Percentiles rank a stretch among this genome's conserved stretches.
phyloP scores from a whole-genome alignment of 2,888 invertebrate species.

The Limnephilus auricula region DNA sequence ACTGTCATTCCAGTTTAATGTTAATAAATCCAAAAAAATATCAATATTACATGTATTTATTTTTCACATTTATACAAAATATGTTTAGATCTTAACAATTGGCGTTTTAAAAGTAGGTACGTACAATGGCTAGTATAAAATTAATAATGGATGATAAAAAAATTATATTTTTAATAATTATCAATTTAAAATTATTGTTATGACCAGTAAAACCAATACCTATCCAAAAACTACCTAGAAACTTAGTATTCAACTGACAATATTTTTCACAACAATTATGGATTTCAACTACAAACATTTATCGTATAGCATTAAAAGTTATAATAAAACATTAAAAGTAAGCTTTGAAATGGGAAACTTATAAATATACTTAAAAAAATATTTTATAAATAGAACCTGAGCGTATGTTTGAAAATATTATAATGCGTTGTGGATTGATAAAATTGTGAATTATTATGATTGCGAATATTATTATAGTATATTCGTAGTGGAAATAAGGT shows the following conservation, averaged over 20 bases:
- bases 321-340: not conserved
- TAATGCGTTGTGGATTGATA: not conserved
- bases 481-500: no score
- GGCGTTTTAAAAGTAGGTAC: not conserved
- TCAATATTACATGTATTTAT: not conserved
- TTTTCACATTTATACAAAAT: constrained; percentile 15
- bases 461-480: not conserved
- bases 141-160: not conserved
- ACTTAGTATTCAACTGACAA: not conserved
- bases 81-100: not conserved
- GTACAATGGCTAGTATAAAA: not conserved
- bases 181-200: not conserved
- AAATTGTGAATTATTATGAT: not conserved
- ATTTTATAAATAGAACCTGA: no score
- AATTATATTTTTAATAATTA: not conserved
- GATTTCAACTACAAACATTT: not conserved
- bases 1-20: not conserved
- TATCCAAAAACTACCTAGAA: not conserved
- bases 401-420: not conserved
- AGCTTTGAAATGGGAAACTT: not conserved
- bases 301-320: not conserved
- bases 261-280: not conserved
- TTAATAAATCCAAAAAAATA: not conserved
- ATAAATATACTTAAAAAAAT: not conserved
- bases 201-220: not conserved